Base-by-base conservation (phyloP, 2,113 vertebrate genomes). In the Stomatorhinus ivindoensis region DNA sequence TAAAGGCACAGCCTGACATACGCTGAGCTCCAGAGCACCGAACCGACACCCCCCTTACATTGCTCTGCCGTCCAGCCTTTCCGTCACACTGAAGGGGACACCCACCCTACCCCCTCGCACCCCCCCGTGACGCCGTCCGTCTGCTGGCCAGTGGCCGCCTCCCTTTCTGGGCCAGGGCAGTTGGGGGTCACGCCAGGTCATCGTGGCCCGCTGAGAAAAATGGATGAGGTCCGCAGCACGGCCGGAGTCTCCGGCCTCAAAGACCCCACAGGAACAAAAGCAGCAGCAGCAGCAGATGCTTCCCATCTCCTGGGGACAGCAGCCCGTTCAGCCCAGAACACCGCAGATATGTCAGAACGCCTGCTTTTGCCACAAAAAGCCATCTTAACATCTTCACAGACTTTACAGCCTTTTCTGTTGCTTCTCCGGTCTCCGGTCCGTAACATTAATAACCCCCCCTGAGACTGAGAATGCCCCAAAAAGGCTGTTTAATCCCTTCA, bases 11-110 rank as follows among this genome's bases (percentile, higher is more conserved):
- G 19, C 35, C 35, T 5, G 89, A 93, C 94, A 94, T 93, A 94
- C 94, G 94, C 90, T 92, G 87, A 69, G 89, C 87, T 89, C 76
- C 44, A 19, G 1, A 91, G 87, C 80, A 44, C 19, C 3, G 69
- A 92, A n/a, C n/a, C n/a, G n/a, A n/a, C 92, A 89, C 91, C 0
- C 39, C 90, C 8, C 95, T 95, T 9, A 92, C 92, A 96, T 96
- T 95, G 96, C 90, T 90, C 93, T 93, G 94, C 94, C 92, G 46
- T 47, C 92, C 89, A 47, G 89, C 89, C 94, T 95, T 94, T 69
- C 95, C 92, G n/a, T 50, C 93, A 95, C 61, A 83, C 65, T 89
- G 91, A 93, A 89, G 87, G 88, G 86, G 82, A 76, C 39, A 3
- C 8, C 44, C 31, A 27, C 48, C 11, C 42, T 31, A 27, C 87